Evolutionary conservation across 2,797 vertebrate species (phyloP).

Genomic region (Lates japonicus): DNA sequence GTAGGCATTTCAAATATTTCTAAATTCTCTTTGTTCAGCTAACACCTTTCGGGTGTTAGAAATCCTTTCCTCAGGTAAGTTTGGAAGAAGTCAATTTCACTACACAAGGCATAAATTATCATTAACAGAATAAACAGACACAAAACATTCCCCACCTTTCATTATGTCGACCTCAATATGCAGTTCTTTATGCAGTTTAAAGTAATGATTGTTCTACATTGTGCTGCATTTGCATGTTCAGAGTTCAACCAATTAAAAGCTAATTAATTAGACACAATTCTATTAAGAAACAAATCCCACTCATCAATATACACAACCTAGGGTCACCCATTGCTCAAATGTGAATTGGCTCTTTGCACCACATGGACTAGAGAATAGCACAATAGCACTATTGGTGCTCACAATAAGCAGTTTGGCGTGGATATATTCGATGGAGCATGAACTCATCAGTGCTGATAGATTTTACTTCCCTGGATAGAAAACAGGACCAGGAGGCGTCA

Average conservation of each 20-base stretch:
- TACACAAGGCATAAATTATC: constrained; percentile 39
- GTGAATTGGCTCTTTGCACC: constrained; percentile 80
- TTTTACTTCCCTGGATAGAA: constrained; percentile 76
- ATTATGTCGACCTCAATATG: constrained; percentile 70
- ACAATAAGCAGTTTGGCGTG: constrained; percentile 75
- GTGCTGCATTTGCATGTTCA: constrained; percentile 87
- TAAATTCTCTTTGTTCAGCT: constrained; percentile 46
- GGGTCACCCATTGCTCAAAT: constrained; percentile 83
- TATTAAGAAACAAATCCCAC: constrained; percentile 89
- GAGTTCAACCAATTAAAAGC: constrained; percentile 89
- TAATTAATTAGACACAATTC: constrained; percentile 92
- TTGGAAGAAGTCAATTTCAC: constrained; percentile 15
- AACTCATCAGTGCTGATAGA: constrained; percentile 82
- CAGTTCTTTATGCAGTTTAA: constrained; percentile 76
- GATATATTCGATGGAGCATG: constrained; percentile 72
- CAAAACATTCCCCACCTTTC: constrained; percentile 68
- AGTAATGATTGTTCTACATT: constrained; percentile 80
- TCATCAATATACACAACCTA: constrained; percentile 88
- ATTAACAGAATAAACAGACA: constrained; percentile 54
- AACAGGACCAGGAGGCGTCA: constrained; percentile 50
- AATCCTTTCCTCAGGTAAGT: constrained; percentile 31
- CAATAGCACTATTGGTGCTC: constrained; percentile 70
- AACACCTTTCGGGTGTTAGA: constrained; percentile 26
- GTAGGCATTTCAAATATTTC: constrained; percentile 50
- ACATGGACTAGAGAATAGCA: constrained; percentile 76